Percentiles rank a stretch among this genome's conserved stretches.
Conservation (phyloP, 2,888 invertebrate species). For the Epistrophella euchroma region DNA sequence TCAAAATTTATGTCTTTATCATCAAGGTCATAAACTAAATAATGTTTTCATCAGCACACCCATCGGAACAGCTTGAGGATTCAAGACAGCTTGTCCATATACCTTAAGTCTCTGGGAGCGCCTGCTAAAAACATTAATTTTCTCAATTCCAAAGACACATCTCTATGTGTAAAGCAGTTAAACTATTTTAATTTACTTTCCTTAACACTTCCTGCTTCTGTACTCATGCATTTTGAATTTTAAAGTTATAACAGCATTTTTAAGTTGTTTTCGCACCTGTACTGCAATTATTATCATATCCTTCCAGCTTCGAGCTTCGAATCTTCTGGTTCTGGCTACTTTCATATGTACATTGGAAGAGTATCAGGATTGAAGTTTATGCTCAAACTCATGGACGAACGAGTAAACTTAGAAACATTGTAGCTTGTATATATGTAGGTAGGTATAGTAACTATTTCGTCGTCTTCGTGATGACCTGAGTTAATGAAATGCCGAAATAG, state of each 20-base stretch:
- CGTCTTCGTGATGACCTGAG: slow-evolving; percentile 38
- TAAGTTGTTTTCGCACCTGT: slow-evolving; percentile 60
- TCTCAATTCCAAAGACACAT: not conserved
- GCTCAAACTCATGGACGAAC: slow-evolving; percentile 47
- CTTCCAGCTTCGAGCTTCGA: slow-evolving; percentile 11
- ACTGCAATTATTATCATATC: slow-evolving; percentile 59
- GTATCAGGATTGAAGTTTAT: slow-evolving; percentile 56
- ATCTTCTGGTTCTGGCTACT: slow-evolving; percentile 3
- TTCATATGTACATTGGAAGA: slow-evolving; percentile 1
- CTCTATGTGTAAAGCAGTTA: slow-evolving; percentile 37
- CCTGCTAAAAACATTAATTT: not conserved
- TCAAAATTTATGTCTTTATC: too few relatives aligned
- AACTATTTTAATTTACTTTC: slow-evolving; percentile 52
- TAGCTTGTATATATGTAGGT: not conserved
- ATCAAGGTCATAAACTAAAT: too few relatives aligned
- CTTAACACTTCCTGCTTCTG: slow-evolving; percentile 1
- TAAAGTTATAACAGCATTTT: slow-evolving; percentile 50
- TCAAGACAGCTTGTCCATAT: too few relatives aligned
- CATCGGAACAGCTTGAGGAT: too few relatives aligned
- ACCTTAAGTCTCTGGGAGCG: not conserved
- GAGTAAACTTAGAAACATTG: slow-evolving; percentile 51
- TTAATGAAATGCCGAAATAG: slow-evolving; percentile 61
- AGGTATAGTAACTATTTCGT: not conserved
- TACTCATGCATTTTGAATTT: slow-evolving; percentile 62
- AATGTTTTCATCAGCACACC: too few relatives aligned